Conservation (phyloP, 2,113 vertebrate genomes). For the Nestor notabilis region DNA sequence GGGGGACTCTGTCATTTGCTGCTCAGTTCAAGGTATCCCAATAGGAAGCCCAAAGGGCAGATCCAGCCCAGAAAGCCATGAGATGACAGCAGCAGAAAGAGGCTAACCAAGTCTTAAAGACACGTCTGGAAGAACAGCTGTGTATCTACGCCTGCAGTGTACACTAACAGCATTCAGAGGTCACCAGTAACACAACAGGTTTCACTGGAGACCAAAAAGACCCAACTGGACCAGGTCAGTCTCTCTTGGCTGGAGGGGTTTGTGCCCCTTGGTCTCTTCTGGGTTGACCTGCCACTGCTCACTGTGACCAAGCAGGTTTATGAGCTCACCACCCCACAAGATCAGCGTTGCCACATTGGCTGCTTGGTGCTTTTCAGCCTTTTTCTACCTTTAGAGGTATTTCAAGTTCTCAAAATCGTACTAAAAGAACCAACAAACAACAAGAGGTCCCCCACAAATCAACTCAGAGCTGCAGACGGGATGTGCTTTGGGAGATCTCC, state of each 20-base stretch:
- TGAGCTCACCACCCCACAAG: not conserved
- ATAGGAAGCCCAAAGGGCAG: not conserved
- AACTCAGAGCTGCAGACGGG: not conserved
- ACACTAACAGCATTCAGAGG: not conserved
- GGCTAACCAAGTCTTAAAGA: not conserved
- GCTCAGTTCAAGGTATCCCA: not conserved
- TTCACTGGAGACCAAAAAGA: not conserved
- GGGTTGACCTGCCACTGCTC: not conserved
- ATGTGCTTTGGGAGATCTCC: not conserved
- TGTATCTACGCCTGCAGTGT: not conserved
- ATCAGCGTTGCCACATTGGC: accelerated
- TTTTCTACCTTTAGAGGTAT: not conserved
- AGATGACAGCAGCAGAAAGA: not conserved
- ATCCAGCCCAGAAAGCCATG: not conserved
- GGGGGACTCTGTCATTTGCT: not conserved
- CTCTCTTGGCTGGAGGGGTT: not conserved
- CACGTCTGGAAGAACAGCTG: not conserved
- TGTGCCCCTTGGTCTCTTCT: not conserved
- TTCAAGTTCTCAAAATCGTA: not conserved
- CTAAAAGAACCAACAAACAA: not conserved
- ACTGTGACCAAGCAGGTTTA: not conserved
- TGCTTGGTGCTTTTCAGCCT: not conserved
- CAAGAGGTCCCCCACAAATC: not conserved
- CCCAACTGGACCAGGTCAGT: not conserved
- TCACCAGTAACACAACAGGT: not conserved